phyloP scores from a whole-genome alignment of 2,797 vertebrate genomes.

The Mus spretus region DNA sequence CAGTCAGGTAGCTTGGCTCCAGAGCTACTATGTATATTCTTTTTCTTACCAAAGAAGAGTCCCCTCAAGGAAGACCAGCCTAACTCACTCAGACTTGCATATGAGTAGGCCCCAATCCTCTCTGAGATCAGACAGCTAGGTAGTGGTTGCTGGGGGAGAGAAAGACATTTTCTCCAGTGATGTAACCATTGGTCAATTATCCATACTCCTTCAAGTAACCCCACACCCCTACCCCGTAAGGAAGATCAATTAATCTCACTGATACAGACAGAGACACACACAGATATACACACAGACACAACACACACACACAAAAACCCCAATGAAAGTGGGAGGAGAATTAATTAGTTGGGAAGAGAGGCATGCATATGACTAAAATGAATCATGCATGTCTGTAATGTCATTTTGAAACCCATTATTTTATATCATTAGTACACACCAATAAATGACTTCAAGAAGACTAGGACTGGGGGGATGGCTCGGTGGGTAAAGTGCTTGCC shows the following conservation, averaged over 20 bases:
- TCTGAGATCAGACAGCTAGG: background rate
- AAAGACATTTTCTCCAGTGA: background rate
- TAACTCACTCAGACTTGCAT: background rate
- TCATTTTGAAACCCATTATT: background rate
- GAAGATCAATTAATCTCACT: background rate
- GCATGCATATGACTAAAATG: background rate
- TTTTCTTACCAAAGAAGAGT: background rate
- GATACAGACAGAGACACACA: background rate
- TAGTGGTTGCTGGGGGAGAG: background rate
- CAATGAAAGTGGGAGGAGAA: background rate
- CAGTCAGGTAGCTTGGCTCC: background rate
- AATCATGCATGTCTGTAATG: background rate
- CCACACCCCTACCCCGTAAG: background rate
- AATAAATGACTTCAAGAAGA: background rate
- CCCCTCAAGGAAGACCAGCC: background rate
- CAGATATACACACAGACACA: background rate
- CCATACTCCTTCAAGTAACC: background rate
- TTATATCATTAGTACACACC: background rate
- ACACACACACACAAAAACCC: background rate
- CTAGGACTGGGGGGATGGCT: background rate
- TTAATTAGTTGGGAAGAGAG: background rate
- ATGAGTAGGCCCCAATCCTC: background rate
- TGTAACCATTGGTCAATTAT: background rate
- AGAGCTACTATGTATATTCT: background rate
- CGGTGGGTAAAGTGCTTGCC: background rate